These are phyloP conservation scores for Marasmarcha lunaedactyla DNA, from an alignment of 2,888 invertebrate species.

Conservation along the genomic window DNA sequence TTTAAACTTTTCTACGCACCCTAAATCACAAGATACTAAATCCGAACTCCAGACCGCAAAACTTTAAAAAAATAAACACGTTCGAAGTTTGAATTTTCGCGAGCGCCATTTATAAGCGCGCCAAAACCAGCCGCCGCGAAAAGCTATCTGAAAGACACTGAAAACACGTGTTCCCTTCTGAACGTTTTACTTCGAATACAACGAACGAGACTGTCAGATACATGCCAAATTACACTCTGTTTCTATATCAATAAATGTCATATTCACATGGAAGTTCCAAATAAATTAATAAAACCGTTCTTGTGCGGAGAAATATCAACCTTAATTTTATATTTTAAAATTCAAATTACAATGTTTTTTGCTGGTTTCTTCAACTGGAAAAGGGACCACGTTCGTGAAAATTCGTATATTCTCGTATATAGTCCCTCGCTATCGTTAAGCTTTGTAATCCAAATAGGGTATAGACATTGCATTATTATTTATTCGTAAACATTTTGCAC, in stretches of 20 bases:
- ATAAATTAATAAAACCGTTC: not conserved
- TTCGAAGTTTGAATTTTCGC: slow-evolving; percentile 15
- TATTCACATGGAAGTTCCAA: not conserved
- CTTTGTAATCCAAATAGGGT: no score
- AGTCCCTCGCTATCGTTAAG: no score
- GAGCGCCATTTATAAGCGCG: slow-evolving; percentile 13
- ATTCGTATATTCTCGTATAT: no score
- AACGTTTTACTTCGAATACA: slow-evolving; percentile 4
- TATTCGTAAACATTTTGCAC: no score
- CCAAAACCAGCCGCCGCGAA: no score
- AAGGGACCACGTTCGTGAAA: no score
- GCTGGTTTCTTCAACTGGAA: no score
- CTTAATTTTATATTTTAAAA: no score
- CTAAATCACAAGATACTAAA: slow-evolving; percentile 1
- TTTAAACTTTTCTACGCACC: not conserved
- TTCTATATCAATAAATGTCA: not conserved
- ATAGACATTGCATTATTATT: no score
- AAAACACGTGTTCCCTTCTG: slow-evolving; percentile 42
- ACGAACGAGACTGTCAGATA: not conserved
- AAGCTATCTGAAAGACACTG: slow-evolving; percentile 37
- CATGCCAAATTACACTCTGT: not conserved
- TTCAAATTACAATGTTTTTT: no score
- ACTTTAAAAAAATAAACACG: slow-evolving; percentile 9
- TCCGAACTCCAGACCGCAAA: not conserved
- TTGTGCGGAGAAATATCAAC: no score